Conservation (phyloP, 2,113 vertebrate genomes). For the Todiramphus saurophagus region DNA sequence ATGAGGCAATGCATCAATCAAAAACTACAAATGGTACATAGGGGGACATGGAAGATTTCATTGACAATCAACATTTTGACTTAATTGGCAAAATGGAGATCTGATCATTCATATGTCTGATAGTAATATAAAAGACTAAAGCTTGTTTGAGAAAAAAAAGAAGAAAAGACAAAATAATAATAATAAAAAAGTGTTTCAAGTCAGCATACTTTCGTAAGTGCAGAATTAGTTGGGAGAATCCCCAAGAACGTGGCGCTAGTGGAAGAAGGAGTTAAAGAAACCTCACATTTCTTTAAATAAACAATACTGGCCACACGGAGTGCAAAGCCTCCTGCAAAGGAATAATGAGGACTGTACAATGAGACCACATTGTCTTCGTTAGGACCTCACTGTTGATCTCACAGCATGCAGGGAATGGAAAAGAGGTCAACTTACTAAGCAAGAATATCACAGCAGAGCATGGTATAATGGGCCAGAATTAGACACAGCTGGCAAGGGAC, state of each 20-base stretch:
- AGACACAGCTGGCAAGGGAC: constrained; percentile 4
- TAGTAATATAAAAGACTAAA: neutral
- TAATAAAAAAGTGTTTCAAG: neutral
- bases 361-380: neutral
- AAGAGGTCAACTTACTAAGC: constrained; percentile 22
- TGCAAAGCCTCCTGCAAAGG: constrained; percentile 19
- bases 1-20: neutral
- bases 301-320: neutral
- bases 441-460: constrained; percentile 16
- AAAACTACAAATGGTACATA: neutral
- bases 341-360: neutral
- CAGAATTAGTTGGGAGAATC: neutral
- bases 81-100: neutral
- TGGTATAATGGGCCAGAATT: constrained; percentile 1
- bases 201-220: neutral
- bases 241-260: neutral
- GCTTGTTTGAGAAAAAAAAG: neutral
- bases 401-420: constrained; percentile 15
- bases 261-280: constrained; percentile 9
- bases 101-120: neutral
- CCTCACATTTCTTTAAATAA: constrained; percentile 12
- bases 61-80: neutral
- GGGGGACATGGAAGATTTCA: constrained; percentile 8
- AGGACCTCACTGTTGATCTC: neutral
- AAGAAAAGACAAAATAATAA: neutral